A percentile compares a stretch with the other conserved stretches of the same genome.
Conservation (phyloP, 2,888 invertebrate genomes). For the Eupithecia subfuscata region DNA sequence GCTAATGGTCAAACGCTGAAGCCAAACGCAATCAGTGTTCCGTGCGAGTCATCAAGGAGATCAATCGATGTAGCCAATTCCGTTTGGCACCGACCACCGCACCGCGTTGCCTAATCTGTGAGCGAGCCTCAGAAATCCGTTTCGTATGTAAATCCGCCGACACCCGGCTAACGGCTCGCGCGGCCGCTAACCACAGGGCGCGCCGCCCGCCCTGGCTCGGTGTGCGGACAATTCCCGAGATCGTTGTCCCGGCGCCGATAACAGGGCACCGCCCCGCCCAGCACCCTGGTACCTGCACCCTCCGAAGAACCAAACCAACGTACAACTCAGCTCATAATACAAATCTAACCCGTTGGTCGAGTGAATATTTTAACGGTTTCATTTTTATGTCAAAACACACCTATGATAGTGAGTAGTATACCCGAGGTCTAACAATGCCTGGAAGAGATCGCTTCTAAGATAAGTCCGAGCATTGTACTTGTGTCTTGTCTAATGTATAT, state of each 20-base stretch:
- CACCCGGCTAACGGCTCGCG: background rate
- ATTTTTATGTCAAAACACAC: no score
- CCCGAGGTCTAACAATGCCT: no score
- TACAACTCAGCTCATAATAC: no score
- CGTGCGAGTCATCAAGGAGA: background rate
- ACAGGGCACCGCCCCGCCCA: background rate
- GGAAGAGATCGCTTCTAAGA: no score
- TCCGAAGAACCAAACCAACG: no score
- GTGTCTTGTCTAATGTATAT: no score
- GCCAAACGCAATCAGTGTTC: background rate
- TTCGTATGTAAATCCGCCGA: background rate
- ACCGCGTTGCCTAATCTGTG: background rate
- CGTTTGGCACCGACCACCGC: background rate
- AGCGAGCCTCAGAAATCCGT: background rate
- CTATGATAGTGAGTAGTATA: no score
- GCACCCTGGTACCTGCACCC: no score
- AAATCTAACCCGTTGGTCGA: no score
- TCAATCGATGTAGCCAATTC: background rate
- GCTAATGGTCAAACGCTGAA: background rate
- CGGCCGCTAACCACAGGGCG: background rate
- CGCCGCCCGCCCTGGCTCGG: background rate
- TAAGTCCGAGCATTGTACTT: no score
- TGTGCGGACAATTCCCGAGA: no score
- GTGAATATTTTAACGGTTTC: no score
- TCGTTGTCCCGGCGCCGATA: background rate